phyloP scores from a whole-genome alignment of 1,140 invertebrate genomes.

The Pristionchus pacificus region DNA sequence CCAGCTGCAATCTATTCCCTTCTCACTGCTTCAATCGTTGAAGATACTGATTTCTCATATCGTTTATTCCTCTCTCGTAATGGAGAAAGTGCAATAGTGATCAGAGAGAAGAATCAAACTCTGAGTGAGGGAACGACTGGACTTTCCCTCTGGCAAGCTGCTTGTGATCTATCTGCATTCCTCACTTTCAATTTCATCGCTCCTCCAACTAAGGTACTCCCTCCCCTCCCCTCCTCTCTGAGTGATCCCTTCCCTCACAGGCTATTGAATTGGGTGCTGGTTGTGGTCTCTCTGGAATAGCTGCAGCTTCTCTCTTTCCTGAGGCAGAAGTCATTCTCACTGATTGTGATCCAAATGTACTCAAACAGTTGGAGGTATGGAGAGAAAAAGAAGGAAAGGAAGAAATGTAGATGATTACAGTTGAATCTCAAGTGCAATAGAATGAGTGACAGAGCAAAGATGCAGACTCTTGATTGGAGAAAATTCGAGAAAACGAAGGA shows the following conservation, averaged over 20 bases:
- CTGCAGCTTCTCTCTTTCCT: neutral
- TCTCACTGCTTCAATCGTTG: neutral
- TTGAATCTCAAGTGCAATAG: no score
- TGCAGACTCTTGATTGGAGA: constrained; percentile 2
- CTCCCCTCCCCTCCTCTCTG: no score
- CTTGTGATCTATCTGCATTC: constrained; percentile 23
- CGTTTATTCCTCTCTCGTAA: neutral
- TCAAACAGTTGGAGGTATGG: constrained; percentile 13
- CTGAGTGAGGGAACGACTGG: constrained; percentile 24
- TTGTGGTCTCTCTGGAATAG: constrained; percentile 21
- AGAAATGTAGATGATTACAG: no score
- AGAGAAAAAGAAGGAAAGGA: no score
- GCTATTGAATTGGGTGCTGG: constrained; percentile 27
- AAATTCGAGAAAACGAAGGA: neutral
- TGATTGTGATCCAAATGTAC: constrained; percentile 23
- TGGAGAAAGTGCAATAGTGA: neutral
- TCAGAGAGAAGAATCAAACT: constrained; percentile 13
- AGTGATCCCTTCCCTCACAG: no score
- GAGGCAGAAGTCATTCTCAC: constrained; percentile 15
- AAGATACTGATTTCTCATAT: neutral
- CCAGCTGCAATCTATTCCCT: neutral
- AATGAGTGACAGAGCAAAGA: constrained; percentile 8
- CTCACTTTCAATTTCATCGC: neutral
- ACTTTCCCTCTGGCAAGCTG: constrained; percentile 30
- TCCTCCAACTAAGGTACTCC: neutral